Evolutionary conservation across 2,797 vertebrate genomes (phyloP).

Genomic region (Antennarius maculatus): DNA sequence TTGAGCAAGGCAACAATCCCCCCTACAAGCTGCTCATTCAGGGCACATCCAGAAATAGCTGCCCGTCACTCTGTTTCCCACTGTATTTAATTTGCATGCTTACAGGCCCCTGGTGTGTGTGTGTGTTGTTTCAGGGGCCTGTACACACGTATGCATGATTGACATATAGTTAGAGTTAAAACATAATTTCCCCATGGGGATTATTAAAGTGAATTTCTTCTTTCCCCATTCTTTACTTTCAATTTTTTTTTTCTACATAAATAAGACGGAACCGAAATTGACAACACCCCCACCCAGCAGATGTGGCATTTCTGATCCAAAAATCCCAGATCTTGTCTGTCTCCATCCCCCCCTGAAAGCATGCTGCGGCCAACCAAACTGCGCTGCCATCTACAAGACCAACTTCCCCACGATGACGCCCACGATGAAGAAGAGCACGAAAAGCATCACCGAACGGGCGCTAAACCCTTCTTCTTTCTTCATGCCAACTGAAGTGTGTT

Average conservation of each 20-base stretch:
- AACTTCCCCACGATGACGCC: constrained; percentile 96
- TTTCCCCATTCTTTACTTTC: constrained; percentile 63
- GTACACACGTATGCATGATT: too few relatives aligned
- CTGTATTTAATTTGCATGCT: too few relatives aligned
- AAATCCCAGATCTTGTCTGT: constrained; percentile 81
- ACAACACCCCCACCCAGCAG: constrained; percentile 75
- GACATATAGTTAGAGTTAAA: too few relatives aligned
- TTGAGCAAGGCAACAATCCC: too few relatives aligned
- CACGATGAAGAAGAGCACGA: constrained; percentile 94
- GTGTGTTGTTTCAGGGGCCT: too few relatives aligned
- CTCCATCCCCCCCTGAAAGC: constrained; percentile 73
- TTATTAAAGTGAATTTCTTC: neutral
- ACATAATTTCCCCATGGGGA: too few relatives aligned
- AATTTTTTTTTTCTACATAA: constrained; percentile 74
- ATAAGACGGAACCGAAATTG: constrained; percentile 86
- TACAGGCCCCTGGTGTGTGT: too few relatives aligned
- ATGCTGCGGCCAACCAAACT: constrained; percentile 72
- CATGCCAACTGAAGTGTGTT: constrained; percentile 80
- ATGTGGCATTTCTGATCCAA: constrained; percentile 85
- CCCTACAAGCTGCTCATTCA: too few relatives aligned
- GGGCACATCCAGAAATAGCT: too few relatives aligned
- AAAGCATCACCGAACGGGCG: constrained; percentile 88
- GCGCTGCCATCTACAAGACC: constrained; percentile 91
- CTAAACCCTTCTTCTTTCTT: constrained; percentile 93
- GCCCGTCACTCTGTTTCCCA: too few relatives aligned